Percentiles rank a stretch among this genome's conserved stretches.
These are phyloP conservation scores for Barnardius zonarius DNA, from an alignment of 2,113 vertebrate species.

Conservation along the genomic window DNA sequence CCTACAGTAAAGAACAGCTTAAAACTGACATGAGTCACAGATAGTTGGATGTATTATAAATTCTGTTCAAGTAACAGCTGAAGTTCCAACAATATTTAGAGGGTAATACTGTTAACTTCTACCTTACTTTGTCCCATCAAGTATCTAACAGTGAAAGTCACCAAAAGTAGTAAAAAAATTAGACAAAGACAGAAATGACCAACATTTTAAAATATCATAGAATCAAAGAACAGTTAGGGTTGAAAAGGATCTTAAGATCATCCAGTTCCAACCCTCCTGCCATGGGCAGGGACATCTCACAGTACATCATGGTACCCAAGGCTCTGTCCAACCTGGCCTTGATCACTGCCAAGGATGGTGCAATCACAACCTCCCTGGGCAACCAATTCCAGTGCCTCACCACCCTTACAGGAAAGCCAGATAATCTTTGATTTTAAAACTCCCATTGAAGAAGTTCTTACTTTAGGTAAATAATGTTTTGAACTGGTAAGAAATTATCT, in stretches of 20 bases:
- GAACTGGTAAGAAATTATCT: neutral
- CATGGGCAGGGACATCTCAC: no score
- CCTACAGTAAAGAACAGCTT: neutral
- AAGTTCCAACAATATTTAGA: neutral
- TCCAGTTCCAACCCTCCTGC: no score
- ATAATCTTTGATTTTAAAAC: slow-evolving; percentile 2
- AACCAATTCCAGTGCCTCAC: no score
- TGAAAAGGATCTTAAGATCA: no score
- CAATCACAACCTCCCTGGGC: no score
- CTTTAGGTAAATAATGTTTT: neutral
- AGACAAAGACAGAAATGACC: neutral
- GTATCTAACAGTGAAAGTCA: slow-evolving; percentile 6
- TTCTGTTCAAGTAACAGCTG: neutral
- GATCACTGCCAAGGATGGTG: no score
- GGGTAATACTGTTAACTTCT: slow-evolving; percentile 5
- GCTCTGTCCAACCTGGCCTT: no score
- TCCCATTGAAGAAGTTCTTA: neutral
- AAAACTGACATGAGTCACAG: neutral
- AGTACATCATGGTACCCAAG: no score
- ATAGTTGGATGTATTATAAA: neutral
- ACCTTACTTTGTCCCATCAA: slow-evolving; percentile 8
- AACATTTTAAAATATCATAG: neutral
- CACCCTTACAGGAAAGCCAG: neutral
- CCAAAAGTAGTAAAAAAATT: slow-evolving; percentile 8
- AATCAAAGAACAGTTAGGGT: no score